These are phyloP conservation scores for Tyto alba DNA, from an alignment of 2,113 vertebrate species.

Conservation along the genomic window DNA sequence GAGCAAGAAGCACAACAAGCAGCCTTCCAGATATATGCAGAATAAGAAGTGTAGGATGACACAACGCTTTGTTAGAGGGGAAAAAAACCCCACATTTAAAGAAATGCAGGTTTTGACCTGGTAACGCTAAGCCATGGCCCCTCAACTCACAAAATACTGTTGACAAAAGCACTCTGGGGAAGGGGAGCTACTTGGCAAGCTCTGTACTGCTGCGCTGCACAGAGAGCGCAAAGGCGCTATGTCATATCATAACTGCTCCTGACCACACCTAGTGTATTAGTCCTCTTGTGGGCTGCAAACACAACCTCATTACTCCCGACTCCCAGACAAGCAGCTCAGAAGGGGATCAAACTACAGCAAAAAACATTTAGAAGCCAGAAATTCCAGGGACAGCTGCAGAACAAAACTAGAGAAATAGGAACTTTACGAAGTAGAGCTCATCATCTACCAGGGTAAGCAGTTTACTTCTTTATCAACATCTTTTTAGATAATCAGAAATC, in stretches of 20 bases:
- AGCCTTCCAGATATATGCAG: neutral
- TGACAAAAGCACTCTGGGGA: neutral
- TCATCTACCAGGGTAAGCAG: conserved; percentile 28
- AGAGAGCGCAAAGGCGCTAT: conserved; percentile 14
- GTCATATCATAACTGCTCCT: conserved; percentile 50
- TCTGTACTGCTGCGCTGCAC: neutral
- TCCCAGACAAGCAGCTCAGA: neutral
- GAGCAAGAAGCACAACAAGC: neutral
- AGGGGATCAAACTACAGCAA: conserved; percentile 4
- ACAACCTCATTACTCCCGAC: conserved; percentile 14
- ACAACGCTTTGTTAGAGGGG: neutral
- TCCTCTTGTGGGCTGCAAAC: conserved; percentile 57
- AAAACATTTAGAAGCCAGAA: neutral
- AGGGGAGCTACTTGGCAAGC: neutral
- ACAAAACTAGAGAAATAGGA: neutral
- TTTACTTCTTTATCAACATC: neutral
- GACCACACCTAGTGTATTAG: conserved; percentile 87
- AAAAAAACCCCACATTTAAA: neutral
- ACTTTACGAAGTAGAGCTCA: neutral
- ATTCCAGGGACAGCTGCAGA: neutral
- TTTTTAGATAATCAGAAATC: neutral
- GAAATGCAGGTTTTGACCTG: neutral
- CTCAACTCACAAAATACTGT: neutral
- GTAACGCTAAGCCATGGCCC: neutral
- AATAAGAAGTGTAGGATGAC: neutral